These are phyloP conservation scores for Myxocyprinus asiaticus DNA, from an alignment of 2,113 vertebrate genomes.

Conservation along the genomic window DNA sequence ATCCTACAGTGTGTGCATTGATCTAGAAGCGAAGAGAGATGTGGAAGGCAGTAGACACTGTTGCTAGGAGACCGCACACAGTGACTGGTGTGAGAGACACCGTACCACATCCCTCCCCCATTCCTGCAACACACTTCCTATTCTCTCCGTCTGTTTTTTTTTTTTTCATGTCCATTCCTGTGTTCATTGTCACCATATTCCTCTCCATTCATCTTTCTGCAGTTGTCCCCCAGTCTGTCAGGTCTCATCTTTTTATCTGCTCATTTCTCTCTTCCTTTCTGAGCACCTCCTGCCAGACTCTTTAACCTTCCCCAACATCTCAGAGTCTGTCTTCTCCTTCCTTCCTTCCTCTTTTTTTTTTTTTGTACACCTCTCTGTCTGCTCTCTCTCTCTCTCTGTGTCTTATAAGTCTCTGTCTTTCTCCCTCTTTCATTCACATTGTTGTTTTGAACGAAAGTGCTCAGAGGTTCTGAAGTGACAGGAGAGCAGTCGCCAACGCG, in stretches of 20 bases:
- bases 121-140: constrained; percentile 62
- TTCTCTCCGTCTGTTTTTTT: constrained; percentile 30
- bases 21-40: constrained; percentile 58
- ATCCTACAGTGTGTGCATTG: constrained; percentile 69
- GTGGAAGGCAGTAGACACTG: constrained; percentile 74
- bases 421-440: neutral
- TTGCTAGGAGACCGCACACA: constrained; percentile 82
- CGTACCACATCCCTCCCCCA: constrained; percentile 73
- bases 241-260: constrained; percentile 47
- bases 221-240: constrained; percentile 25
- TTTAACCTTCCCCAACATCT: constrained; percentile 38
- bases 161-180: constrained; percentile 53
- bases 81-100: constrained; percentile 74
- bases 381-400: neutral
- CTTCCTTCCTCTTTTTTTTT: neutral
- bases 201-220: constrained; percentile 6
- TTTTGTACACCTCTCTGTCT: neutral
- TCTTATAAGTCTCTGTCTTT: constrained; percentile 9
- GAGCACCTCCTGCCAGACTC: constrained; percentile 5
- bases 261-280: constrained; percentile 45
- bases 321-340: constrained; percentile 20
- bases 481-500: constrained; percentile 39
- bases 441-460: constrained; percentile 1
- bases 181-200: constrained; percentile 23
- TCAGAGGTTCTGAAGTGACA: constrained; percentile 41